Base-by-base conservation (phyloP, 2,888 invertebrate genomes). In the Pachydiplax longipennis region DNA sequence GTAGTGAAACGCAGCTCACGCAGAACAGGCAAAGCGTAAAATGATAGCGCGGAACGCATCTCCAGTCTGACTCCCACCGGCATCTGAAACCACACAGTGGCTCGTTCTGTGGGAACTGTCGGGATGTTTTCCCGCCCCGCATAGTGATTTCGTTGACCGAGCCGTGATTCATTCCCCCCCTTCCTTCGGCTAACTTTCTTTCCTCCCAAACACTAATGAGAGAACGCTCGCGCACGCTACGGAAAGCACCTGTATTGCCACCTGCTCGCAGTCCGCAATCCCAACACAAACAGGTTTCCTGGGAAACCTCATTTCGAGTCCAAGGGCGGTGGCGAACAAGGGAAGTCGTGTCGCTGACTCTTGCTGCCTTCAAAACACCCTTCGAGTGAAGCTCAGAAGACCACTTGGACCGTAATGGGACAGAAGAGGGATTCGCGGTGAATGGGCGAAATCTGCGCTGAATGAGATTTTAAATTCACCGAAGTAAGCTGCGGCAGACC, bases 241-340 rank as follows among this genome's bases (percentile, higher is more conserved):
- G 87, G 0, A 65, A 31, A 61, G 81, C 81, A 40, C 73, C 81
- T n/a, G 40, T 44, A 37, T 37, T 22, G 58, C 83, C 53, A 83
- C 83, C 83, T 83, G 58, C 83, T 83, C 31, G 15, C 15, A 58
- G n/a, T 61, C 58, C 31, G 15, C 31, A 58, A n/a, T 61, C 65
- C 61, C 35, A 40, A 40, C 87, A 65, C 65, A 61, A 87, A 87
- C 61, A 61, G 65, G 87, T 65, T 87, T 65, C 87, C 87, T 8
- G 40, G 61, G 87, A 65, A 87, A 87, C 87, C 87, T 87, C 87
- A 65, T 87, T 87, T 87, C 65, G 25, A 61, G 22, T 40, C 40
- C 37, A 22, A 18, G 44, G 10, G 82, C 35, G 83, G 58, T 58
- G 44, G 35, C 37, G 37, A 87, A 61, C 87, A 61, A 87, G 87